phyloP scores from a whole-genome alignment of 2,888 invertebrate species.

The Palloptera scutellata region DNA sequence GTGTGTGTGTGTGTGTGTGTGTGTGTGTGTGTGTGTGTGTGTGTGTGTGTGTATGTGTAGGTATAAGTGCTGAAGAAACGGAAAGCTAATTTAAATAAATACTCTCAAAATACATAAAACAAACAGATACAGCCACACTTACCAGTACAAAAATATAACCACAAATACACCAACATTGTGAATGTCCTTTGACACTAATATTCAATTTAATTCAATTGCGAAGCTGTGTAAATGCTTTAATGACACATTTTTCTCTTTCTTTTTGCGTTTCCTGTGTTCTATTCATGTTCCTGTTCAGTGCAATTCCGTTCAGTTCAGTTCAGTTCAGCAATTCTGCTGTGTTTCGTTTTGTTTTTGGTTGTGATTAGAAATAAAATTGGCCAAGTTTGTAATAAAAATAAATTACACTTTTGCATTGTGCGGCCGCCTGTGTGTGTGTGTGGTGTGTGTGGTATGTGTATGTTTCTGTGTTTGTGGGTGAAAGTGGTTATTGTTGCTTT shows the following conservation, averaged over 20 bases:
- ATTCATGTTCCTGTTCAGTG: neutral
- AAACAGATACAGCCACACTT: neutral
- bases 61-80: too few species aligned
- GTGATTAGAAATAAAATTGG: conserved; percentile 46
- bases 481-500: conserved; percentile 19
- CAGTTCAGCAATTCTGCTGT: conserved; percentile 6
- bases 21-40: too few species aligned
- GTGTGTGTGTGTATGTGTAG: too few species aligned
- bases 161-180: conserved; percentile 15
- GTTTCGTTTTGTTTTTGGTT: conserved; percentile 22
- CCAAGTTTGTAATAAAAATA: conserved; percentile 49
- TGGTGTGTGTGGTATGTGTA: conserved; percentile 14
- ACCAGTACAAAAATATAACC: conserved; percentile 25
- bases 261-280: conserved; percentile 14
- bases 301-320: conserved; percentile 28
- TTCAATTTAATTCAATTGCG: conserved; percentile 51
- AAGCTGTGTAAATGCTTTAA: conserved; percentile 46
- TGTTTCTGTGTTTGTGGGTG: conserved; percentile 28
- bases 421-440: conserved; percentile 3
- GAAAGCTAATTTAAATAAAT: conserved; percentile 25
- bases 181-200: conserved; percentile 39
- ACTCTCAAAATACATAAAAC: conserved; percentile 6
- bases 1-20: too few species aligned
- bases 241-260: conserved; percentile 36
- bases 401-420: conserved; percentile 41